A percentile compares a stretch with the other conserved stretches of the same genome.
phyloP scores from a whole-genome alignment of 2,113 vertebrate genomes.

The Lophotis ruficrista region DNA sequence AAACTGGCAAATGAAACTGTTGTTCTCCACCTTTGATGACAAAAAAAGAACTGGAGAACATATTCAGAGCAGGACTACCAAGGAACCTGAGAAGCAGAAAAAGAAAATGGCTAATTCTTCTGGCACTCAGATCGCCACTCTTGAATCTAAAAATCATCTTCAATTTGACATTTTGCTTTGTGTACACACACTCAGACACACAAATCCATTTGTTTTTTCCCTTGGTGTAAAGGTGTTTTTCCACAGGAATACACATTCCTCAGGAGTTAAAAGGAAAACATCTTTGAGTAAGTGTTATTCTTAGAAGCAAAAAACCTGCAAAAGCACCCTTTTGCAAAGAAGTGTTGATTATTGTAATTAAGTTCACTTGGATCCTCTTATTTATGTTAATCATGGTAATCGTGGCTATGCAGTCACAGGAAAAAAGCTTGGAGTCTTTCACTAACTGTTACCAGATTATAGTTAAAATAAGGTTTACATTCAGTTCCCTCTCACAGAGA shows the following conservation, averaged over 20 bases:
- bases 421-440: not conserved
- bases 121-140: not conserved
- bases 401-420: conserved; percentile 10
- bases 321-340: not conserved
- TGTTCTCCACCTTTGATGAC: not conserved
- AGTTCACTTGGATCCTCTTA: conserved; percentile 28
- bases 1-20: not conserved
- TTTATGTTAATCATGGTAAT: conserved; percentile 37
- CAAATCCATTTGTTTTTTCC: not conserved
- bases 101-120: not conserved
- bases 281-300: not conserved
- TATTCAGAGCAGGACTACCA: not conserved
- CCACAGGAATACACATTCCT: not conserved
- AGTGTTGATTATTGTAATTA: conserved; percentile 51
- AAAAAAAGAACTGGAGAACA: not conserved
- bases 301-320: not conserved
- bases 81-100: not conserved
- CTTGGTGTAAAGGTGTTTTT: not conserved
- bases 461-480: conserved; percentile 1
- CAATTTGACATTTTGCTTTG: not conserved
- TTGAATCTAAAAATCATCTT: not conserved
- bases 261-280: conserved; percentile 1
- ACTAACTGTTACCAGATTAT: not conserved
- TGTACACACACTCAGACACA: not conserved
- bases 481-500: not conserved